Conservation (phyloP, 2,888 invertebrate genomes). For the Glaucopsyche alexis region DNA sequence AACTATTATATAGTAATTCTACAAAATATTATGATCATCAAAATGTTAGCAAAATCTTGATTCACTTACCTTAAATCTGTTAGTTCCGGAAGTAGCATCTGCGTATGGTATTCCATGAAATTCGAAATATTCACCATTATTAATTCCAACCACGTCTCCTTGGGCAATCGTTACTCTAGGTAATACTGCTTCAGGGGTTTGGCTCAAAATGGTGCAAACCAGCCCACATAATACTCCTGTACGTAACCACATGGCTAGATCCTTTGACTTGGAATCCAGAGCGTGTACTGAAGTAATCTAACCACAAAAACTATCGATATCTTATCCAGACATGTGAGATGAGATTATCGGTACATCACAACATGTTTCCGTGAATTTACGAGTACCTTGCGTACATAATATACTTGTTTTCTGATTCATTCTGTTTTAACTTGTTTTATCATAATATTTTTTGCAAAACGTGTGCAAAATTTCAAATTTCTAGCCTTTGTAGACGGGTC, state of each 20-base stretch:
- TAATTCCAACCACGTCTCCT: conserved; percentile 56
- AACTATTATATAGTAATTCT: no score
- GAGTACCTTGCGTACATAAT: background rate
- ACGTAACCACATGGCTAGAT: conserved; percentile 49
- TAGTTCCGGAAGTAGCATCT: conserved; percentile 60
- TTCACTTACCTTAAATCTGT: conserved; percentile 62
- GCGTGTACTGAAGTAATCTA: conserved; percentile 23
- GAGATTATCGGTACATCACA: conserved; percentile 22
- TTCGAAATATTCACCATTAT: conserved; percentile 52
- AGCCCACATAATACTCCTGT: conserved; percentile 42
- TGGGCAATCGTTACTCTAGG: conserved; percentile 53
- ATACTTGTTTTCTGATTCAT: background rate
- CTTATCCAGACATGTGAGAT: conserved; percentile 34
- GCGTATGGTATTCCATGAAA: conserved; percentile 70
- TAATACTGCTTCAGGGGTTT: conserved; percentile 33
- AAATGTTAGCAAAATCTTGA: no score
- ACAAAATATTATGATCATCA: no score
- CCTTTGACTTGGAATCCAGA: conserved; percentile 29
- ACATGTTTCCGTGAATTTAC: background rate
- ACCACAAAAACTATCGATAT: conserved; percentile 29
- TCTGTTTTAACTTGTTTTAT: background rate
- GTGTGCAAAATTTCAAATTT: no score
- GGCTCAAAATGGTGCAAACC: conserved; percentile 41
- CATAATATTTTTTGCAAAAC: background rate
- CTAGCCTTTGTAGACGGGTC: no score